These are phyloP conservation scores for Azemiops feae DNA, from an alignment of 2,113 vertebrate genomes.

Conservation along the genomic window DNA sequence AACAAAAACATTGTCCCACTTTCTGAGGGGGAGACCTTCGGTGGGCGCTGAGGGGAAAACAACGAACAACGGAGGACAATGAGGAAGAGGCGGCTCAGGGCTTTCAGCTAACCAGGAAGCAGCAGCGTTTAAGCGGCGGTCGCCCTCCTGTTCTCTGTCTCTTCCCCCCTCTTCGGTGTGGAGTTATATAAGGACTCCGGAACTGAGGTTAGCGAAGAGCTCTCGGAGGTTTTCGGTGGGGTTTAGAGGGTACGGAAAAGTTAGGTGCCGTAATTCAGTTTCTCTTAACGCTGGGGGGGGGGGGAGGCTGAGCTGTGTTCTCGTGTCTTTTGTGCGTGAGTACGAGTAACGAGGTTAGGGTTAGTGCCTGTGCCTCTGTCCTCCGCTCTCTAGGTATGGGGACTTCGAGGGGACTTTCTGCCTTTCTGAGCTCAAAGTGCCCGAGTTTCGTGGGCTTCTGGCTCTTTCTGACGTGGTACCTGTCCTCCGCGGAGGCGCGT, in stretches of 20 bases:
- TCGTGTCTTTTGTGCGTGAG: background rate
- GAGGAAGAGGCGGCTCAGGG: background rate
- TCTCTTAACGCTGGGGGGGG: background rate
- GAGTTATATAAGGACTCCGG: slow-evolving; percentile 15
- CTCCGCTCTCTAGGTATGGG: background rate
- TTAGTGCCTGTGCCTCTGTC: background rate
- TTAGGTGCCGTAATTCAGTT: background rate
- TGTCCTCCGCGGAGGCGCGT: slow-evolving; percentile 52
- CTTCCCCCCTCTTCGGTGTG: background rate
- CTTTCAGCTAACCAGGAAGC: slow-evolving; percentile 7
- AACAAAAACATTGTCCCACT: background rate
- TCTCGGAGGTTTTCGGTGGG: background rate
- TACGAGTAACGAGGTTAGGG: slow-evolving; percentile 4
- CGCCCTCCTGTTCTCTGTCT: background rate
- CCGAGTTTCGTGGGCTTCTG: background rate
- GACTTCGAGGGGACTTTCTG: background rate
- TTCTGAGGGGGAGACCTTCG: background rate
- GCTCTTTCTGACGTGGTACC: slow-evolving; percentile 62
- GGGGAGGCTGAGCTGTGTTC: too few species aligned
- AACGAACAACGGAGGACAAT: slow-evolving; percentile 25
- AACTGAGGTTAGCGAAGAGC: background rate
- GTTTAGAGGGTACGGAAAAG: background rate
- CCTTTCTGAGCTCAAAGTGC: background rate
- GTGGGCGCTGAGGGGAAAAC: background rate
- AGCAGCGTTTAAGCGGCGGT: background rate